These are phyloP conservation scores for Oceanodroma tethys DNA, from an alignment of 2,113 vertebrate genomes.

Conservation along the genomic window DNA sequence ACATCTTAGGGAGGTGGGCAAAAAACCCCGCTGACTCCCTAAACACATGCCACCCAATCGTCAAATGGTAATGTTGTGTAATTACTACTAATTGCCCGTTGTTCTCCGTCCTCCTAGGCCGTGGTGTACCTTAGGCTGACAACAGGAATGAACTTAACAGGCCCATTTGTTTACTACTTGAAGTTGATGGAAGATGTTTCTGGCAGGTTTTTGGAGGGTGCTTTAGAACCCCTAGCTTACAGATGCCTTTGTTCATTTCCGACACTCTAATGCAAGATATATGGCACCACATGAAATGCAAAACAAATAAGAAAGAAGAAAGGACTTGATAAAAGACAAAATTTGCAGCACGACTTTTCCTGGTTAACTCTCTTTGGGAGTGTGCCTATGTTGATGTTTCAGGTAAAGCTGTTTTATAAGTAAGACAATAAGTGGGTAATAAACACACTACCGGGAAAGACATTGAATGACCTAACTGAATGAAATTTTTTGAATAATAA, in stretches of 20 bases:
- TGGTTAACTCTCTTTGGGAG: background rate
- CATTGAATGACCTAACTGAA: background rate
- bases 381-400: background rate
- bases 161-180: background rate
- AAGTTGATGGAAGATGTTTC: background rate
- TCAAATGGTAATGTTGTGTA: background rate
- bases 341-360: background rate
- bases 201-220: background rate
- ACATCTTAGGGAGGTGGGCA: background rate
- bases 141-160: background rate
- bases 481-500: background rate
- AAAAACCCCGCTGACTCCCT: accelerated
- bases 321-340: background rate
- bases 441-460: background rate
- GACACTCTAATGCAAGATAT: background rate
- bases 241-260: background rate
- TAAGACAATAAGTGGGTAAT: background rate
- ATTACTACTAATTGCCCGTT: background rate
- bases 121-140: background rate
- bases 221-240: background rate
- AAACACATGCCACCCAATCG: background rate
- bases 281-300: background rate
- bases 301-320: background rate
- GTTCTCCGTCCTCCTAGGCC: background rate
- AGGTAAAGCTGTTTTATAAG: background rate